phyloP scores from a whole-genome alignment of 2,888 invertebrate genomes.

The Heliconius ismenius region DNA sequence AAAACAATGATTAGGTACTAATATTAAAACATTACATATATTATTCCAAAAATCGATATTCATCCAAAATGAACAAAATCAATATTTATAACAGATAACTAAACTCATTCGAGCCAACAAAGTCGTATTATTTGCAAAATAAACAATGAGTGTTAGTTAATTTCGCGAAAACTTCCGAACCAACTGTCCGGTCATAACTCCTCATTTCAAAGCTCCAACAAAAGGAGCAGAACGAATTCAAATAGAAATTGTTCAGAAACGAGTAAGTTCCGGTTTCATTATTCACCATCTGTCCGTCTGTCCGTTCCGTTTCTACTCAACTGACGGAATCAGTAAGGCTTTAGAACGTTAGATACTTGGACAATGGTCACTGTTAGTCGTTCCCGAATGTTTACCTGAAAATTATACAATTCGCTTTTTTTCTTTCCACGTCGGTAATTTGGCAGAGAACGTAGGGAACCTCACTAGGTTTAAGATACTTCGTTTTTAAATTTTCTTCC shows the following conservation, averaged over 20 bases:
- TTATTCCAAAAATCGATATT: not conserved
- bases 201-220: slow-evolving; percentile 33
- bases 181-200: slow-evolving; percentile 35
- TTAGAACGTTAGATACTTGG: not conserved
- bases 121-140: not conserved
- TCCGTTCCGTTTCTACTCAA: slow-evolving; percentile 26
- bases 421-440: not conserved
- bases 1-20: too few relatives aligned
- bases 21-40: not conserved
- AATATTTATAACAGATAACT: not conserved
- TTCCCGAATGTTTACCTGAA: not conserved
- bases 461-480: too few relatives aligned
- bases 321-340: slow-evolving; percentile 21
- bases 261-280: slow-evolving; percentile 42
- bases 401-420: not conserved
- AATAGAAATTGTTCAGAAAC: slow-evolving; percentile 40
- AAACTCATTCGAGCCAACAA: not conserved
- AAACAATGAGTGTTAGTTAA: slow-evolving; percentile 27
- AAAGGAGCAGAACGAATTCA: slow-evolving; percentile 37
- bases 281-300: slow-evolving; percentile 44
- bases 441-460: too few relatives aligned
- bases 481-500: too few relatives aligned
- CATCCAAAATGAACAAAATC: not conserved
- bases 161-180: slow-evolving; percentile 18
- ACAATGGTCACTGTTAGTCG: slow-evolving; percentile 9